phyloP scores from a whole-genome alignment of 1,140 invertebrate species.

The Spodoptera frugiperda region DNA sequence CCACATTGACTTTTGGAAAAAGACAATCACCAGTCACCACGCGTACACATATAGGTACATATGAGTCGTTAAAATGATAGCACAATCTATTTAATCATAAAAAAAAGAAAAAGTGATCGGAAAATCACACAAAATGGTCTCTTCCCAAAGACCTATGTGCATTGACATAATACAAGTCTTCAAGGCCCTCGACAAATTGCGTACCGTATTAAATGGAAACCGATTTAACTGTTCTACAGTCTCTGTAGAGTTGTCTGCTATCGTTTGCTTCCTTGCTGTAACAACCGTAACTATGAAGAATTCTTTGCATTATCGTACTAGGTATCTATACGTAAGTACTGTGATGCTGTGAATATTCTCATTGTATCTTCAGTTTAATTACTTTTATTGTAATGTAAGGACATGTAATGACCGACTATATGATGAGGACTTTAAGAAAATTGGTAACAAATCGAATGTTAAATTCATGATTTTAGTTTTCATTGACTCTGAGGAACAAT shows the following conservation, averaged over 20 bases:
- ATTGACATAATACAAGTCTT: conserved; percentile 37
- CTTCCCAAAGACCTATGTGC: neutral
- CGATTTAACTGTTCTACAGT: conserved; percentile 22
- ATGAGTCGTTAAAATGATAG: too few relatives aligned
- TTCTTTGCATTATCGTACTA: conserved; percentile 15
- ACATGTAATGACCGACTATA: neutral
- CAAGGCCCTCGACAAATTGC: conserved; percentile 25
- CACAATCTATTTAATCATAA: too few relatives aligned
- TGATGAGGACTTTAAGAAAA: too few relatives aligned
- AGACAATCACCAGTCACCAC: too few relatives aligned
- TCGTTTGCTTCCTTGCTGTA: conserved; percentile 40
- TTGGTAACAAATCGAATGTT: too few relatives aligned
- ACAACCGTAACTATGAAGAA: conserved; percentile 37
- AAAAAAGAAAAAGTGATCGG: too few relatives aligned
- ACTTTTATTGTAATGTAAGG: neutral
- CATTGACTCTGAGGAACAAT: too few relatives aligned
- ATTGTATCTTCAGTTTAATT: conserved; percentile 1
- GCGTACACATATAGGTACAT: too few relatives aligned
- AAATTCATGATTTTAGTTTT: too few relatives aligned
- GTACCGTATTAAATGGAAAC: conserved; percentile 38
- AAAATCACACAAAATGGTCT: too few relatives aligned
- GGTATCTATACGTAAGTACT: too few relatives aligned
- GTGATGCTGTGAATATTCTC: conserved; percentile 8
- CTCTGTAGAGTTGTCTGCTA: conserved; percentile 18
- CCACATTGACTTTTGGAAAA: too few relatives aligned